Base-by-base conservation (phyloP, 2,888 invertebrate species). In the Drosophila buzzatii region DNA sequence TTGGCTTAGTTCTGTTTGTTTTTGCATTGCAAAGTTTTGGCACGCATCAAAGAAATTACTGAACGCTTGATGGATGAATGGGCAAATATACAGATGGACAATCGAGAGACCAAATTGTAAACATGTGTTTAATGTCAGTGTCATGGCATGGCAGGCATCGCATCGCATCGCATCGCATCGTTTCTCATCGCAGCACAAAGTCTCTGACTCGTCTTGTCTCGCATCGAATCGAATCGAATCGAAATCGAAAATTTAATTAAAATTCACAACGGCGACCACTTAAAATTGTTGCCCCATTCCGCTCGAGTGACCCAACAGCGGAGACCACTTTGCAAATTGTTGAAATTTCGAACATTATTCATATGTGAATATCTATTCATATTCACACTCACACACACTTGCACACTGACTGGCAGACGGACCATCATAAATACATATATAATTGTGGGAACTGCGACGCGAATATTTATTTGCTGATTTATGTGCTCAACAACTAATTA, bases 401-500 rank as follows among this genome's bases (percentile, higher is more conserved):
- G 8, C 3, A 8, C 35, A 35, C 35, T 3, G 51, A 27, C 20
- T 4, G 18, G n/a, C 49, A 18, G 31, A 31, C 49, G 10, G 18
- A 9, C 12, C n/a, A 20, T 20, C 52, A 39, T 16, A 3, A 5
- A n/a, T 20, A 3, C 27, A n/a, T 20, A 20, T 65, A 55, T 41
- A 55, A 31, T 27, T 55, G 31, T 52, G 45, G 42, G 44, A 31
- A 39, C 37, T 55, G 65, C 42, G 88, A 65, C 67, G 45, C 53
- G 51, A 57, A 71, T 55, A 55, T 55, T 41, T 55, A 55, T 55
- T 77, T 77, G 59, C 65, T 86, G 79, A 86, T 85, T 85, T 86
- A 89, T 85, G 69, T 73, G 79, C 71, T 65, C 74, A 70, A 76
- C 78, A 81, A 76, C 82, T 79, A 85, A 89, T 85, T 89, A 85